Conservation (phyloP, 1,140 invertebrate species). For the Drosophila busckii region DNA sequence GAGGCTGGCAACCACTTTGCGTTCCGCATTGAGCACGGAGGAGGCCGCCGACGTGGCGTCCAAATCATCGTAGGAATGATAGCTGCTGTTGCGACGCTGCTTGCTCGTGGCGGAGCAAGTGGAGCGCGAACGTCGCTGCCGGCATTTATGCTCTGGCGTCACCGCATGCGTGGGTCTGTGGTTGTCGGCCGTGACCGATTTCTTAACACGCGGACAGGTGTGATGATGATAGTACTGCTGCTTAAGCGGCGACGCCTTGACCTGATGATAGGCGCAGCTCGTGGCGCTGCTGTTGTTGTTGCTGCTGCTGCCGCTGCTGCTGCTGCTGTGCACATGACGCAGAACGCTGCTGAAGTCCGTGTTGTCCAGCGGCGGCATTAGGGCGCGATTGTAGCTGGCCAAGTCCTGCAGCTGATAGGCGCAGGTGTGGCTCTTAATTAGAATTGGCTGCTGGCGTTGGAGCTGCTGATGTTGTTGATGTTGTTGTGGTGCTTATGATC, state of each 20-base stretch:
- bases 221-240: conserved; percentile 45
- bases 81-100: conserved; percentile 59
- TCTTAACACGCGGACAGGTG: conserved; percentile 60
- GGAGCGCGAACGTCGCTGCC: conserved; percentile 41
- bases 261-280: conserved; percentile 50
- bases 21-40: conserved; percentile 55
- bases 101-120: conserved; percentile 43
- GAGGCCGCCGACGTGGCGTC: conserved; percentile 59
- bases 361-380: conserved; percentile 63
- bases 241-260: conserved; percentile 16
- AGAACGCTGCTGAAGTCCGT: conserved; percentile 52
- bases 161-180: conserved; percentile 19
- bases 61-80: conserved; percentile 70
- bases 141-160: conserved; percentile 15
- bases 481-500: conserved; percentile 29
- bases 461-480: conserved; percentile 36
- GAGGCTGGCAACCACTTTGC: conserved; percentile 70
- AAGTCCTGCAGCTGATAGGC: conserved; percentile 66
- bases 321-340: conserved; percentile 62
- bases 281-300: conserved; percentile 51
- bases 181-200: conserved; percentile 26
- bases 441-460: conserved; percentile 35
- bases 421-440: conserved; percentile 66
- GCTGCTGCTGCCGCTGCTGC: conserved; percentile 30
- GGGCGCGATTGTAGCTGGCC: conserved; percentile 52